phyloP scores from a whole-genome alignment of 2,113 vertebrate species.

The Saccopteryx leptura region DNA sequence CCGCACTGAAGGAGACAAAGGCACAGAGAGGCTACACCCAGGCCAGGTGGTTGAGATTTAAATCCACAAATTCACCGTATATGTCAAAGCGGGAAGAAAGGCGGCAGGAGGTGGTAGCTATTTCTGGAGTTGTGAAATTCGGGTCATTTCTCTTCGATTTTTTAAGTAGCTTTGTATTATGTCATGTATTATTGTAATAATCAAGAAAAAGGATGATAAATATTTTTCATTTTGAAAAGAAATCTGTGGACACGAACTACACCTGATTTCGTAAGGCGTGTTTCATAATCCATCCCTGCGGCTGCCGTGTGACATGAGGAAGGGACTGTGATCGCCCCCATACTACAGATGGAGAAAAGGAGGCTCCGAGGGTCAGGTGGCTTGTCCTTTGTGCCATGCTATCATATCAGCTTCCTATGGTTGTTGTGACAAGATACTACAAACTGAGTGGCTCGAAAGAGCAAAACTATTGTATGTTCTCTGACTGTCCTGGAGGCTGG shows the following conservation, averaged over 20 bases:
- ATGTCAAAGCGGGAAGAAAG: background rate
- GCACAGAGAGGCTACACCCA: background rate
- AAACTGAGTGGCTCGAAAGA: background rate
- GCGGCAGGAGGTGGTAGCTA: background rate
- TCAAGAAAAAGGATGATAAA: background rate
- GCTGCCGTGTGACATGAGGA: accelerated
- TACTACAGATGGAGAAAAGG: background rate
- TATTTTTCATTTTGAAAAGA: background rate
- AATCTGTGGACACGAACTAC: background rate
- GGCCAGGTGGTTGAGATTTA: background rate
- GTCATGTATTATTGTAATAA: background rate
- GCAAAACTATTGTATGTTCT: background rate
- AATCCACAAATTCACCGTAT: background rate
- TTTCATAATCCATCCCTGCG: background rate
- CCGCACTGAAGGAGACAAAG: background rate
- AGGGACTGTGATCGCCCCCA: accelerated
- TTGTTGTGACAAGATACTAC: background rate
- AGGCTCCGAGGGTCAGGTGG: background rate
- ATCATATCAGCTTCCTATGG: background rate
- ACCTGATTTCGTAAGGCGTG: background rate
- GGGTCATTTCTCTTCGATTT: background rate
- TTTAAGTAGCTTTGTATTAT: background rate
- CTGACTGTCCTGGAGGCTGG: background rate
- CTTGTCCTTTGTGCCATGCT: background rate
- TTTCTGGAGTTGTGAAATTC: background rate